These are phyloP conservation scores for Boulengeromyrus knoepffleri DNA, from an alignment of 2,113 vertebrate species.

Conservation along the genomic window DNA sequence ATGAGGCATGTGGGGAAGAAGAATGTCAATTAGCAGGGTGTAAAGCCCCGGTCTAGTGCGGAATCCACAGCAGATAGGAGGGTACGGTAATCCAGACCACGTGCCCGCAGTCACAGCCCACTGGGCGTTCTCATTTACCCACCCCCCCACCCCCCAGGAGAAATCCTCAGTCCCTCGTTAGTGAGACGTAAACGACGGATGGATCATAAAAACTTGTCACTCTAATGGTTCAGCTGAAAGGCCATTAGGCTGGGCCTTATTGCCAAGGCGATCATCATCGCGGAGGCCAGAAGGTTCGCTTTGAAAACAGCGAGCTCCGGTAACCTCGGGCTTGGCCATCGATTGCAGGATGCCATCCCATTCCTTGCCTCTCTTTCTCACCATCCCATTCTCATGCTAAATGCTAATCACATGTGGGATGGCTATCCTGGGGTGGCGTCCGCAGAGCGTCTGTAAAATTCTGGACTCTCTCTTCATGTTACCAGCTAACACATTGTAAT, in stretches of 20 bases:
- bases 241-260: background rate
- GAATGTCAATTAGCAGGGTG: slow-evolving; percentile 1
- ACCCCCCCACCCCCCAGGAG: background rate
- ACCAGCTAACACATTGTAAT: background rate
- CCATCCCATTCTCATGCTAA: slow-evolving; percentile 17
- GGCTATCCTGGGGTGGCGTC: background rate
- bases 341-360: background rate
- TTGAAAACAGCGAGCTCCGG: background rate
- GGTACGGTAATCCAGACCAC: slow-evolving; percentile 19
- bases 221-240: slow-evolving; percentile 23
- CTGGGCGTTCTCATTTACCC: slow-evolving; percentile 29
- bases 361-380: background rate
- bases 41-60: background rate
- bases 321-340: background rate
- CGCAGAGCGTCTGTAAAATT: background rate
- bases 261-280: background rate
- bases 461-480: background rate
- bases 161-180: slow-evolving; percentile 27
- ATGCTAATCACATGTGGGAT: background rate
- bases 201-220: slow-evolving; percentile 30
- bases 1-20: slow-evolving; percentile 36
- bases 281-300: background rate
- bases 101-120: slow-evolving; percentile 12
- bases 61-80: background rate
- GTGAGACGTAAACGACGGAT: slow-evolving; percentile 34